phyloP scores from a whole-genome alignment of 2,113 vertebrate species.

The Alouatta palliata region DNA sequence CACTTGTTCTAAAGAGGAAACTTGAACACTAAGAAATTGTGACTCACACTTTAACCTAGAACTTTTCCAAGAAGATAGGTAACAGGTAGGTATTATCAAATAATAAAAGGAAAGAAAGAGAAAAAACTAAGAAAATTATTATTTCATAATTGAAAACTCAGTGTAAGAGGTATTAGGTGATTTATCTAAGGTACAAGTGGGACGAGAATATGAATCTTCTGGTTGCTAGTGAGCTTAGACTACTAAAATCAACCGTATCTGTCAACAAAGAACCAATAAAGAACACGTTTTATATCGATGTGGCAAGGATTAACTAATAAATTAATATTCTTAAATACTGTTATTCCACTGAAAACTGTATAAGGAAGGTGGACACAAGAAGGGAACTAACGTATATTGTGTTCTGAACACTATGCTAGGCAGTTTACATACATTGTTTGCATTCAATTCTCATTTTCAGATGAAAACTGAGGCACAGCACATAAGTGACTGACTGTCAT shows the following conservation, averaged over 20 bases:
- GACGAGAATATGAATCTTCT: not conserved
- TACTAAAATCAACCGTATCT: not conserved
- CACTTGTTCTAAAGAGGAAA: not conserved
- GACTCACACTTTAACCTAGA: slow-evolving; percentile 5
- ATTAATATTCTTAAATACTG: not conserved
- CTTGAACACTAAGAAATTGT: not conserved
- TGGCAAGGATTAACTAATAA: not conserved
- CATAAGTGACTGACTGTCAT: not conserved
- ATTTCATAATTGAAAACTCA: not conserved
- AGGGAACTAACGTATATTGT: not conserved
- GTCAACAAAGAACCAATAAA: not conserved
- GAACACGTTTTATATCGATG: not conserved
- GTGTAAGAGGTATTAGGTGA: not conserved
- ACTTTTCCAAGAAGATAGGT: not conserved
- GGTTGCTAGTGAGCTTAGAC: not conserved
- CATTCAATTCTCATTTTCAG: not conserved
- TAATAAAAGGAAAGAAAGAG: not conserved
- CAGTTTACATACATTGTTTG: not conserved
- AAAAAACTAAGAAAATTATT: not conserved
- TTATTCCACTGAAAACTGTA: not conserved
- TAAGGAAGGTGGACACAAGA: not conserved
- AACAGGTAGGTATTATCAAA: not conserved
- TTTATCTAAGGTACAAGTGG: not conserved
- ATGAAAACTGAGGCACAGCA: not conserved
- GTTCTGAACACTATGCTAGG: not conserved